These are phyloP conservation scores for Drosophila willistoni DNA, from an alignment of 1,140 invertebrate genomes.

Conservation along the genomic window DNA sequence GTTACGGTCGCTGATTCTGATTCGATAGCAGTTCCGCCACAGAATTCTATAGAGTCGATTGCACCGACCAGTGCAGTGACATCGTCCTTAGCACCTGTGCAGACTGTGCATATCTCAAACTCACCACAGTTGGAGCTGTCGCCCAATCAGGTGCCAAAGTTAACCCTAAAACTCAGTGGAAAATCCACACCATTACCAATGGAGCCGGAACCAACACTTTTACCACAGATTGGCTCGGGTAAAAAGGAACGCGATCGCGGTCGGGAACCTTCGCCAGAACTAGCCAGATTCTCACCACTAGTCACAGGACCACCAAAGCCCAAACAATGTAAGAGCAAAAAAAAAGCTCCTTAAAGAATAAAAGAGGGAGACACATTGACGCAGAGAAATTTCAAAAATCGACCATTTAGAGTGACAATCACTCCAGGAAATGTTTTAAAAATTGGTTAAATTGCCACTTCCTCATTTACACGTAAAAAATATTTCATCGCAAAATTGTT, in stretches of 20 bases:
- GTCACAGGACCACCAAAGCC: constrained; percentile 91
- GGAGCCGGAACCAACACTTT: constrained; percentile 3
- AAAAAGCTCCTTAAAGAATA: constrained; percentile 7
- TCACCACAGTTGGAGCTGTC: constrained; percentile 44
- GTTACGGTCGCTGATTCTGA: background rate
- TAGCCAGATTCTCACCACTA: constrained; percentile 91
- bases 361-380: background rate
- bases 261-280: constrained; percentile 89
- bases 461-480: background rate
- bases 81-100: background rate
- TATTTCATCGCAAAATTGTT: background rate
- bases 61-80: background rate
- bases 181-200: constrained; percentile 47
- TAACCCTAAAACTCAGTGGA: constrained; percentile 89
- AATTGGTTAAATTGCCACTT: background rate
- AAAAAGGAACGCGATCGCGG: constrained; percentile 52
- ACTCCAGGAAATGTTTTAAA: background rate
- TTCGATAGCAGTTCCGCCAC: background rate
- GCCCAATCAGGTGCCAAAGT: constrained; percentile 87
- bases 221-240: constrained; percentile 11
- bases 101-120: constrained; percentile 22
- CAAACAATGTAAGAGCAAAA: constrained; percentile 53
- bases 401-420: background rate
- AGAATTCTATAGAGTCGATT: background rate
- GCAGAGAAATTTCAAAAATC: background rate